A percentile compares a stretch with the other conserved stretches of the same genome.
Conservation (phyloP, 1,140 invertebrate genomes). For the Ceratitis capitata region DNA sequence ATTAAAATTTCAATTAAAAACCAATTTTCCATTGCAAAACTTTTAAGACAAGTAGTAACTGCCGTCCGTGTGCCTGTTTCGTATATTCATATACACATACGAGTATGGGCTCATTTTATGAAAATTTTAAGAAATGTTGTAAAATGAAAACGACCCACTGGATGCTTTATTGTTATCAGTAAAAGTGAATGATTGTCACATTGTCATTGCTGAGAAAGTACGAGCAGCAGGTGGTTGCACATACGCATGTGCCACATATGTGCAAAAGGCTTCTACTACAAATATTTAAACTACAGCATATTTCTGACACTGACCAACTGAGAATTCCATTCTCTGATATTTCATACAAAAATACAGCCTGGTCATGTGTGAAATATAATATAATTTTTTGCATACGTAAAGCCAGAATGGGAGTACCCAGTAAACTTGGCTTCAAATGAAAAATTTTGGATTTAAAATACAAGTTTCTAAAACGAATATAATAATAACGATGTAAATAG, state of each 20-base stretch:
- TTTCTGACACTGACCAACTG: not conserved
- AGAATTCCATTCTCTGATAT: too few species aligned
- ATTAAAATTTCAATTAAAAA: constrained; percentile 29
- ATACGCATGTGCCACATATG: not conserved
- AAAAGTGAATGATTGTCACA: not conserved
- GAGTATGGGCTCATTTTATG: not conserved
- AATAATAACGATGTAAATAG: too few species aligned
- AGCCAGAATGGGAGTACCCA: too few species aligned
- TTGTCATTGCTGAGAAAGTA: not conserved
- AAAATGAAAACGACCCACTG: not conserved
- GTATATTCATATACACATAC: not conserved
- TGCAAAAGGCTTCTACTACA: not conserved
- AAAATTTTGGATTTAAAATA: too few species aligned
- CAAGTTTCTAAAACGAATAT: too few species aligned
- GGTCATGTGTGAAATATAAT: not conserved
- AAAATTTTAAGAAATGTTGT: not conserved
- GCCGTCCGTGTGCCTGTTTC: not conserved
- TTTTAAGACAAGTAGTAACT: not conserved
- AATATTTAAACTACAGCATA: not conserved
- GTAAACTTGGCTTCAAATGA: too few species aligned
- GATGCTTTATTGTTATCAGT: too few species aligned
- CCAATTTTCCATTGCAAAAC: not conserved
- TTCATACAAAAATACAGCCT: not conserved
- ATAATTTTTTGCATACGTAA: too few species aligned
- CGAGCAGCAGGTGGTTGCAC: not conserved